A percentile compares a stretch with the other conserved stretches of the same genome.
phyloP scores from a whole-genome alignment of 1,140 invertebrate species.

The Leptinotarsa undecemlineata region DNA sequence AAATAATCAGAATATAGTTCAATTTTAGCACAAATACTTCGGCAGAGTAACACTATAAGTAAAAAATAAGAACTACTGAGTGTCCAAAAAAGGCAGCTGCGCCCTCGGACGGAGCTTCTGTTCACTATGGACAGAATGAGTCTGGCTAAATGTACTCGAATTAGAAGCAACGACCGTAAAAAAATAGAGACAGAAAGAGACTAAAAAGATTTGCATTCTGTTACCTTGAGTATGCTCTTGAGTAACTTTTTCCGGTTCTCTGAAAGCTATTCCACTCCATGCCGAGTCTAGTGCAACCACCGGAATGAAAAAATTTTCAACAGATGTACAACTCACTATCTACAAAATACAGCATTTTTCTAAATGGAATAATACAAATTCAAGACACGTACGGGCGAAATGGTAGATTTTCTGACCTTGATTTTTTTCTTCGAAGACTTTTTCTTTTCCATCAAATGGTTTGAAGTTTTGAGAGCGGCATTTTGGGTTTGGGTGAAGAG shows the following conservation, averaged over 20 bases:
- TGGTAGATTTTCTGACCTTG: neutral
- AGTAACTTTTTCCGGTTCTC: neutral
- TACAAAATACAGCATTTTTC: neutral
- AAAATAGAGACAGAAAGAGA: no score
- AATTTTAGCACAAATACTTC: no score
- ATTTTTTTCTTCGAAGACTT: conserved; percentile 11
- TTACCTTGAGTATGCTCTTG: neutral
- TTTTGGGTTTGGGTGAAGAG: neutral
- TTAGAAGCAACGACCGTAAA: no score
- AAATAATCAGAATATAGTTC: no score
- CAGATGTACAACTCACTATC: neutral
- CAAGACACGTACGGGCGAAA: neutral
- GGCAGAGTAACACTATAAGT: no score
- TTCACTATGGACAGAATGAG: no score
- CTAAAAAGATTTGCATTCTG: no score
- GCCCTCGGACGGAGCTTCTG: no score
- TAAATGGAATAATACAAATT: neutral
- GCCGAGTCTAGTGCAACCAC: conserved; percentile 11
- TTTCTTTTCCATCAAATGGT: neutral
- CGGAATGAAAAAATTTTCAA: conserved; percentile 11
- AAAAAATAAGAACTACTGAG: no score
- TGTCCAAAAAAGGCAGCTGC: no score
- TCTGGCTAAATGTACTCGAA: no score
- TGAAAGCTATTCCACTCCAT: conserved; percentile 17
- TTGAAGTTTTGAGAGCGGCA: neutral